A percentile compares a stretch with the other conserved stretches of the same genome.
Evolutionary conservation across 1,140 invertebrate species (phyloP).

Genomic region (Drosophila obscura): DNA sequence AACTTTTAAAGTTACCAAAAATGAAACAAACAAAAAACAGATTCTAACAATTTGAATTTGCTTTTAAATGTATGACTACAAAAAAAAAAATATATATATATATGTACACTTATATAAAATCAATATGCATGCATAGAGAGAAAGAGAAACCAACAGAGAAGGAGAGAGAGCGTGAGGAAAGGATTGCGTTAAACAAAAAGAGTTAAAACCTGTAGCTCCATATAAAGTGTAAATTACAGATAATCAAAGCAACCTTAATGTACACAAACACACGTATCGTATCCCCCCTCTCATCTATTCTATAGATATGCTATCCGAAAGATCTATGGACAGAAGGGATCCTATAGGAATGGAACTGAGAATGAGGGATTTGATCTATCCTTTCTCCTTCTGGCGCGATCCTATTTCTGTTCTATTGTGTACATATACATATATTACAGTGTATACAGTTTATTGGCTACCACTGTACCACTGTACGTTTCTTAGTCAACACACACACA

Average conservation of each 20-base stretch:
- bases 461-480: no score
- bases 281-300: neutral
- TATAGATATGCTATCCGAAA: no score
- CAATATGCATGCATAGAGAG: conserved; percentile 30
- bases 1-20: conserved; percentile 75
- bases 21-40: conserved; percentile 15
- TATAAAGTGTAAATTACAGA: conserved; percentile 47
- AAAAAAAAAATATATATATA: conserved; percentile 24
- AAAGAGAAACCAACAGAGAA: conserved; percentile 10
- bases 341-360: no score
- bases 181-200: conserved; percentile 8
- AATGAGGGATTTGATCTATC: no score
- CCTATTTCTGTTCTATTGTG: no score
- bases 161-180: no score
- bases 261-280: conserved; percentile 5
- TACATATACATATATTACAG: no score
- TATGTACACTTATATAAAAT: conserved; percentile 26
- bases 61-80: conserved; percentile 68
- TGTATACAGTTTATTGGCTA: no score
- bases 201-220: conserved; percentile 25
- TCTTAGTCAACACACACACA: no score
- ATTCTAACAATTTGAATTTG: conserved; percentile 56
- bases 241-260: conserved; percentile 49
- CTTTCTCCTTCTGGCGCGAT: no score
- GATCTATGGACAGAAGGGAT: no score